phyloP scores from a whole-genome alignment of 2,797 vertebrate species.

The Lithobates sylvaticus region DNA sequence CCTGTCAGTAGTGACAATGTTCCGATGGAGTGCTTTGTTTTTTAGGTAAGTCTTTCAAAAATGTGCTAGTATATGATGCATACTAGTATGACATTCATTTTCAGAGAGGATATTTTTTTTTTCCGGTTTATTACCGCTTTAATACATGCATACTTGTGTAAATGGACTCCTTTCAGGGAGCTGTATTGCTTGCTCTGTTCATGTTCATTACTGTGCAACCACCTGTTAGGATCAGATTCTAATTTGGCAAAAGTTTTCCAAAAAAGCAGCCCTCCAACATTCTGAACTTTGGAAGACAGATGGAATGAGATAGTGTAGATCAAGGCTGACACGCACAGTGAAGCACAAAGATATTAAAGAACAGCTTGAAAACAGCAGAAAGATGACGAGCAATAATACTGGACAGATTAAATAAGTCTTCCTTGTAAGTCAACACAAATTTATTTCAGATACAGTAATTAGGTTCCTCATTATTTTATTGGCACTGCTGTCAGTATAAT shows the following conservation, averaged over 20 bases:
- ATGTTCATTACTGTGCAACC: constrained; percentile 33
- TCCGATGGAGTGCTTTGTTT: too few relatives aligned
- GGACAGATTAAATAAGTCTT: constrained; percentile 6
- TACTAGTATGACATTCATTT: too few relatives aligned
- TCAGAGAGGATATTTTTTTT: too few relatives aligned
- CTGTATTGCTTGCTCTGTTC: neutral
- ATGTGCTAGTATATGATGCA: too few relatives aligned
- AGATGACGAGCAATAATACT: neutral
- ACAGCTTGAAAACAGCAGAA: constrained; percentile 19
- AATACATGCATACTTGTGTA: neutral
- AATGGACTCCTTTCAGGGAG: neutral
- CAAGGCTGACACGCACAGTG: constrained; percentile 7
- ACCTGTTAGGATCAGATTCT: constrained; percentile 43
- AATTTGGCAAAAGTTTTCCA: constrained; percentile 21
- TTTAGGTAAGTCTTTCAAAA: too few relatives aligned
- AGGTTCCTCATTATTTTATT: neutral
- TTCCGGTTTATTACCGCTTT: too few relatives aligned
- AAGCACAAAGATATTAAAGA: constrained; percentile 15
- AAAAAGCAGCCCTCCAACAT: constrained; percentile 51
- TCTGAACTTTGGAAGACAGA: constrained; percentile 47
- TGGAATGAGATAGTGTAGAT: constrained; percentile 33
- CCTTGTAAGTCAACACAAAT: neutral
- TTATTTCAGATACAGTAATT: neutral
- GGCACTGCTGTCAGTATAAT: neutral
- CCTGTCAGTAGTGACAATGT: too few relatives aligned